phyloP scores from a whole-genome alignment of 2,113 vertebrate species.

The Nothocercus nigrocapillus region DNA sequence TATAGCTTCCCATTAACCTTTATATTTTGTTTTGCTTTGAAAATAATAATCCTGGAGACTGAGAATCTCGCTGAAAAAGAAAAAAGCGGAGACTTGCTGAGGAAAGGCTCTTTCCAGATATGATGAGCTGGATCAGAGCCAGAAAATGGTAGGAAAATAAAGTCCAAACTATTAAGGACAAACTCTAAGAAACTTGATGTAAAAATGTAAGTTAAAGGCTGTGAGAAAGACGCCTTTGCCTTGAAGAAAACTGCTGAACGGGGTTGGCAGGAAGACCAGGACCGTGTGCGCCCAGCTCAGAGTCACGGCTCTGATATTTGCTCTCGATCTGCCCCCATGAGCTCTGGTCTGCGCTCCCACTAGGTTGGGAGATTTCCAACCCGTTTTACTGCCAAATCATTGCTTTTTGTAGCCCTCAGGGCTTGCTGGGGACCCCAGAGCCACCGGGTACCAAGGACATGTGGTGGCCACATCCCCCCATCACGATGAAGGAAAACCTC shows the following conservation, averaged over 20 bases:
- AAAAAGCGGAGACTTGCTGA: not conserved
- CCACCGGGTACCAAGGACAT: not conserved
- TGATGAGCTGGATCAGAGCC: not conserved
- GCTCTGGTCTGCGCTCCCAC: not conserved
- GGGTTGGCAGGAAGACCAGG: not conserved
- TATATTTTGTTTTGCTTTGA: not conserved
- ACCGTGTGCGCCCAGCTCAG: not conserved
- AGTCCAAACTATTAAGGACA: not conserved
- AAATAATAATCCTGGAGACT: not conserved
- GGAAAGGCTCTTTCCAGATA: not conserved
- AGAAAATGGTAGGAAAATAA: not conserved
- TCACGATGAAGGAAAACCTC: not conserved
- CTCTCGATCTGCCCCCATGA: rapidly evolving
- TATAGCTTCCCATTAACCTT: not conserved
- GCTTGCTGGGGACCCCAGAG: not conserved
- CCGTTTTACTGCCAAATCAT: not conserved
- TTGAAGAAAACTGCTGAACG: not conserved
- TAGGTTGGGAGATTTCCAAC: not conserved
- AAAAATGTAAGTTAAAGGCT: not conserved
- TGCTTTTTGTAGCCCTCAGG: not conserved
- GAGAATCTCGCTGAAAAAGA: not conserved
- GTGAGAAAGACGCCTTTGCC: not conserved
- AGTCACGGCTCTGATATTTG: not conserved
- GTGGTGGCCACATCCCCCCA: not conserved
- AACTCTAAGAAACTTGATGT: not conserved